Evolutionary conservation across 2,888 invertebrate species (phyloP).

Genomic region (Mylabris sibirica): DNA sequence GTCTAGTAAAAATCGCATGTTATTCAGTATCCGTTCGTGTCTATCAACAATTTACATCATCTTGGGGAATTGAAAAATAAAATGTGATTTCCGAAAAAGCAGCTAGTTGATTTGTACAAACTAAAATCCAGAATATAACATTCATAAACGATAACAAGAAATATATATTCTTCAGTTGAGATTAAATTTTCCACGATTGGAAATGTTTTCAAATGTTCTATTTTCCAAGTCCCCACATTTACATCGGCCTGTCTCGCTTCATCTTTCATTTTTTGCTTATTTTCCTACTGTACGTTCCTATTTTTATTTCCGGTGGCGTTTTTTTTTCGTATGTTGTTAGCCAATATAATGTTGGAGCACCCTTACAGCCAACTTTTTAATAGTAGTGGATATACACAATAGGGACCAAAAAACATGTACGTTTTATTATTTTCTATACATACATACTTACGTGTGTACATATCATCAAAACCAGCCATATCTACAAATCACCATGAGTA

Average conservation of each 20-base stretch:
- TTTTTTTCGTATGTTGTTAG: conserved; percentile 53
- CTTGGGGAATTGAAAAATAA: too few relatives aligned
- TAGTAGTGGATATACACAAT: conserved; percentile 45
- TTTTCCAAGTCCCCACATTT: conserved; percentile 35
- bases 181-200: conserved; percentile 52
- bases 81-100: conserved; percentile 20
- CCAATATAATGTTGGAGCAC: conserved; percentile 52
- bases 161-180: conserved; percentile 48
- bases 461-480: neutral
- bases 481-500: conserved; percentile 18
- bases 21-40: neutral
- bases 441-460: conserved; percentile 21
- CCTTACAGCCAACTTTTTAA: conserved; percentile 38
- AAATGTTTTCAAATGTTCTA: conserved; percentile 49
- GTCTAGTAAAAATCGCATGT: neutral
- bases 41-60: too few relatives aligned
- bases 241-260: neutral
- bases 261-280: conserved; percentile 21
- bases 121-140: conserved; percentile 22
- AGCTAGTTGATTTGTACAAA: conserved; percentile 22
- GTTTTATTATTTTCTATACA: conserved; percentile 51
- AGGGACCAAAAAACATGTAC: conserved; percentile 47
- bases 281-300: conserved; percentile 44
- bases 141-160: conserved; percentile 42
- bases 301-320: conserved; percentile 54